Base-by-base conservation (phyloP, 2,113 vertebrate species). In the Eretmochelys imbricata region DNA sequence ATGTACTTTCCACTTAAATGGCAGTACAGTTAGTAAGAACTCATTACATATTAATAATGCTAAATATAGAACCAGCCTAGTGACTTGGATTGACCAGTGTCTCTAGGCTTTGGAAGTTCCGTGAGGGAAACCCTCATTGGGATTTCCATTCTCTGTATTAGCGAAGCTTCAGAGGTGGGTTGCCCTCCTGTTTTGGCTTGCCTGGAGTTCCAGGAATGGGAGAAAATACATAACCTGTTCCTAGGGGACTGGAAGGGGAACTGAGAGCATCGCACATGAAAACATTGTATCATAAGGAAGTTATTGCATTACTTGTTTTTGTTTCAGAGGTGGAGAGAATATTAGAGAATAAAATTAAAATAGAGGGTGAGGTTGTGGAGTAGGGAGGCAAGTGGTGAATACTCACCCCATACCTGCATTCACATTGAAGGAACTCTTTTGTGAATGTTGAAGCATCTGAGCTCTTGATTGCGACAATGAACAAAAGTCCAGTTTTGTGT, bases 391-490 rank as follows among this genome's bases (percentile, higher is more conserved):
- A 6, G 75, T 4, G 5, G 46, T 72, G 65, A 72, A 72, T 72
- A 38, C 19, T 10, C 76, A 80, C 82, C 72, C 25, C 48, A 0
- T 38, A 0, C 0, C 65, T 80, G 55, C 55, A 22, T 86, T 65
- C 82, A 3, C 48, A n/a, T 20, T 80, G 49, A 83, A 78, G 84
- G 81, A 24, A 83, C 69, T n/a, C 7, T 85, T 93, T 85, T 85
- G 42, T 93, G 85, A 85, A 92, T 95, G 59, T 89, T 91, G 92
- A 27, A 84, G 81, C n/a, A 88, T 91, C 86, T 9, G 80, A 48
- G 27, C 49, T 2, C 1, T 50, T 75, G n/a, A 69, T 93, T 84
- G 65, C 85, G 57, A 38, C 95, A 54, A 87, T 94, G 91, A 87
- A 92, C 90, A 93, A 0, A 54, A 92, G n/a, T 82, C 76, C 54